phyloP scores from a whole-genome alignment of 2,888 invertebrate genomes.

The Abrostola tripartita region DNA sequence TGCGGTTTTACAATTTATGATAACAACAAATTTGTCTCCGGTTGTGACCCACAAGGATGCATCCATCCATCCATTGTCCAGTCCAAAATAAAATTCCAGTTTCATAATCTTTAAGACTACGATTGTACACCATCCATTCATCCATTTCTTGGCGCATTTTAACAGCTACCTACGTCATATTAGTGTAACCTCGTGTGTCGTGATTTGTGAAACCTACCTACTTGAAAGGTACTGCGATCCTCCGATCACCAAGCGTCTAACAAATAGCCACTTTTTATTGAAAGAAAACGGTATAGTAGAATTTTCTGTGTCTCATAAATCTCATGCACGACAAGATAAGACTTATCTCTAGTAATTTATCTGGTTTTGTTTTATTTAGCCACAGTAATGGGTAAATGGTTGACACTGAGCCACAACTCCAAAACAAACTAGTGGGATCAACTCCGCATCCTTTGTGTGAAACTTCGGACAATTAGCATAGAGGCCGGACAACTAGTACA shows the following conservation, averaged over 20 bases:
- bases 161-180: background rate
- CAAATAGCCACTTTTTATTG: too few species aligned
- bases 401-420: conserved; percentile 24
- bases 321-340: too few species aligned
- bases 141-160: background rate
- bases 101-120: background rate
- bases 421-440: conserved; percentile 52
- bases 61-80: background rate
- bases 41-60: too few species aligned
- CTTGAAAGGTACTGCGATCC: too few species aligned
- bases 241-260: too few species aligned
- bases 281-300: too few species aligned
- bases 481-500: conserved; percentile 31
- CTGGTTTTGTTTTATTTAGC: conserved; percentile 20
- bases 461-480: conserved; percentile 55
- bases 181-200: too few species aligned
- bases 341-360: too few species aligned
- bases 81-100: conserved; percentile 2
- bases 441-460: conserved; percentile 44
- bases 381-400: conserved; percentile 29
- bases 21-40: too few species aligned
- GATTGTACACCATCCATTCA: background rate
- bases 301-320: too few species aligned
- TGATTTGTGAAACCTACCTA: too few species aligned
- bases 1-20: too few species aligned